These are phyloP conservation scores for Schizopygopsis malacanthus DNA, from an alignment of 2,797 vertebrate genomes.

Conservation along the genomic window DNA sequence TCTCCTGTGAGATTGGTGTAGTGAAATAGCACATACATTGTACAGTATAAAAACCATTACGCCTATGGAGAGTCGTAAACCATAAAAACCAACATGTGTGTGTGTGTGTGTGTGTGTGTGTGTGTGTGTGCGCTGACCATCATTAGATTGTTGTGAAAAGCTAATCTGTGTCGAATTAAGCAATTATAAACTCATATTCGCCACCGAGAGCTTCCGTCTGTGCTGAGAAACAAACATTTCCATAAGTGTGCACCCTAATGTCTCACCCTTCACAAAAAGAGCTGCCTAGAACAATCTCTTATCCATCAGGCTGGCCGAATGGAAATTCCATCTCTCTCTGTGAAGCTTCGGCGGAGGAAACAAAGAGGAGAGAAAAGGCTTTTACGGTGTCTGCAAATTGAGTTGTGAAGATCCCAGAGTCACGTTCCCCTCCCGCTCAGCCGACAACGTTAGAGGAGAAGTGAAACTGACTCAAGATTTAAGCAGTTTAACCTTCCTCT, in stretches of 20 bases:
- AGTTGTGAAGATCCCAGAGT: constrained; percentile 77
- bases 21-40: too few relatives aligned
- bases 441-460: constrained; percentile 73
- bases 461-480: constrained; percentile 80
- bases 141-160: constrained; percentile 30
- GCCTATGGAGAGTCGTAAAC: too few relatives aligned
- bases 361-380: constrained; percentile 63
- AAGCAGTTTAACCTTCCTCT: constrained; percentile 83
- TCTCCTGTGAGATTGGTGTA: too few relatives aligned
- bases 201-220: constrained; percentile 2
- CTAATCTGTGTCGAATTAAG: constrained; percentile 31
- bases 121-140: constrained; percentile 16
- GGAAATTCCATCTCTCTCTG: constrained; percentile 41
- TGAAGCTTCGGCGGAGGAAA: constrained; percentile 26
- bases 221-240: constrained; percentile 28
- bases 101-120: neutral
- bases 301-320: constrained; percentile 32
- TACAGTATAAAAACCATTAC: too few relatives aligned
- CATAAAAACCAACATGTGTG: too few relatives aligned
- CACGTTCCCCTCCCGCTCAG: constrained; percentile 70
- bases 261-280: constrained; percentile 13
- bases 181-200: constrained; percentile 31
- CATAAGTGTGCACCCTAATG: constrained; percentile 20
- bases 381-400: constrained; percentile 74
- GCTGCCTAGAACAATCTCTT: neutral